Evolutionary conservation across 2,888 invertebrate species (phyloP).

Genomic region (Hybos culiciformis): DNA sequence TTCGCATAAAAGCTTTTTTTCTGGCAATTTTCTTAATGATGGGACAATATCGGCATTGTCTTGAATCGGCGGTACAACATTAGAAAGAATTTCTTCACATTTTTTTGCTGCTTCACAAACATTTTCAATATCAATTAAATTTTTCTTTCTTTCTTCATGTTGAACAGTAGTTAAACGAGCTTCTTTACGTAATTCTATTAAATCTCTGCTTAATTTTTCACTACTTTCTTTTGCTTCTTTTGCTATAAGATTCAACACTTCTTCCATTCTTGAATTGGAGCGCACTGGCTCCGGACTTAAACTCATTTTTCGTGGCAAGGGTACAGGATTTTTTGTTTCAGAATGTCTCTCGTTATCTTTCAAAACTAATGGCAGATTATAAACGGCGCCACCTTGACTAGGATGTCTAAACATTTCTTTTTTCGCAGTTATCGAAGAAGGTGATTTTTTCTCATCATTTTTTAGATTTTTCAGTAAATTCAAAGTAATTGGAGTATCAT

Average conservation of each 20-base stretch:
- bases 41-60: constrained; percentile 7
- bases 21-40: constrained; percentile 23
- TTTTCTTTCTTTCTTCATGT: constrained; percentile 23
- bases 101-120: constrained; percentile 38
- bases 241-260: constrained; percentile 57
- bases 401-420: constrained; percentile 29
- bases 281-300: constrained; percentile 38
- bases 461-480: constrained; percentile 26
- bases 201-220: constrained; percentile 51
- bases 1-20: constrained; percentile 29
- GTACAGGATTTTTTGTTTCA: constrained; percentile 39
- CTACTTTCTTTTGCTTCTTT: constrained; percentile 64
- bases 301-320: constrained; percentile 39
- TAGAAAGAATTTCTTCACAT: constrained; percentile 37
- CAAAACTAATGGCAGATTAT: constrained; percentile 28
- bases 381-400: constrained; percentile 32
- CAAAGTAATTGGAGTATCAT: constrained; percentile 28
- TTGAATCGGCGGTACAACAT: constrained; percentile 30
- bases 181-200: constrained; percentile 41
- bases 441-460: constrained; percentile 22
- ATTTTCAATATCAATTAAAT: constrained; percentile 35
- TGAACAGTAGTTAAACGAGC: constrained; percentile 25
- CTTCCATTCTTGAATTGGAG: constrained; percentile 45
- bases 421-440: constrained; percentile 11
- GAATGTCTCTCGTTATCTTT: constrained; percentile 20